Conservation (phyloP, 92 coral and sea anemone genomes). For the Isaurus tuberculatus region DNA sequence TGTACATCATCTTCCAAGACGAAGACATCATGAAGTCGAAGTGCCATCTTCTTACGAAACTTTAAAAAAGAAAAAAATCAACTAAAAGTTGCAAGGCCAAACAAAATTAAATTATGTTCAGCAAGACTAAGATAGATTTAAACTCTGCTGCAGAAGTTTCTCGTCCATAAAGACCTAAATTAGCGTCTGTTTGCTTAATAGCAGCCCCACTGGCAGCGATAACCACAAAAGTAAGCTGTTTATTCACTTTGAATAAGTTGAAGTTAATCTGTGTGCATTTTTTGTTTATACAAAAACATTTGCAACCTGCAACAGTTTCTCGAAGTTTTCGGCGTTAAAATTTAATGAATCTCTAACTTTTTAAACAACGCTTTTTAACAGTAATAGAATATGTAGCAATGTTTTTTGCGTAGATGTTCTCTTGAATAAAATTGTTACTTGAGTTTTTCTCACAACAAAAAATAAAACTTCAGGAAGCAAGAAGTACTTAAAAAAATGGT, state of each 20-base stretch:
- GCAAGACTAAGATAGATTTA: background rate
- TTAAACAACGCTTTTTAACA: background rate
- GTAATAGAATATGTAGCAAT: background rate
- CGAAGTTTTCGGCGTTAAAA: background rate
- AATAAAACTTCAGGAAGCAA: background rate
- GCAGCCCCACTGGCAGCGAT: slow-evolving; percentile 7
- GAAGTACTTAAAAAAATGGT: background rate
- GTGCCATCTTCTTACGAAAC: too few relatives aligned
- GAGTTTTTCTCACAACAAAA: background rate
- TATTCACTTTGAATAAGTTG: background rate
- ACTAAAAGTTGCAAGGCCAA: background rate
- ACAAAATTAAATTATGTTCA: background rate
- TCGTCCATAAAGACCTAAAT: background rate
- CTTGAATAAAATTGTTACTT: background rate
- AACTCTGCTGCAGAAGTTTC: background rate
- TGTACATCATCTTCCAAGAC: slow-evolving; percentile 70
- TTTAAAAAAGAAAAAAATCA: background rate
- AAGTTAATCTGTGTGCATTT: background rate
- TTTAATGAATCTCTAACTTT: slow-evolving; percentile 4
- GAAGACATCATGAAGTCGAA: slow-evolving; percentile 71
- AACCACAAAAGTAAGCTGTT: slow-evolving; percentile 21
- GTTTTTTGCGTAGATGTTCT: background rate
- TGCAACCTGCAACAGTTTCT: slow-evolving; percentile 24
- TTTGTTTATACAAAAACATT: background rate
- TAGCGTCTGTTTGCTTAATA: slow-evolving; percentile 29